Conservation (phyloP, 2,888 invertebrate species). For the Mythimna impura region DNA sequence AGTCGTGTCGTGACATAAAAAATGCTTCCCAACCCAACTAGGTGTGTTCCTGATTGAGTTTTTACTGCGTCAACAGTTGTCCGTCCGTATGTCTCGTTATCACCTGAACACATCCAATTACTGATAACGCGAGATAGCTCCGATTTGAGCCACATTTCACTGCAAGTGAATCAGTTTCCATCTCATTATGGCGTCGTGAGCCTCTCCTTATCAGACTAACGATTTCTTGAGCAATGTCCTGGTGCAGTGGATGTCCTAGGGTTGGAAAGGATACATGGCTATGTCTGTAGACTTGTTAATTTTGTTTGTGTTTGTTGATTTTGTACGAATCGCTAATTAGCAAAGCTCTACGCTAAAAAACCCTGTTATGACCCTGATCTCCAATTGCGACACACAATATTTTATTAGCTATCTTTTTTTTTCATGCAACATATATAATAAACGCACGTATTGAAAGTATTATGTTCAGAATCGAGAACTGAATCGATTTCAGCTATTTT, state of each 20-base stretch:
- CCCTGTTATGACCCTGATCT: too few relatives aligned
- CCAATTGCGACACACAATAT: background rate
- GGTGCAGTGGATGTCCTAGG: conserved; percentile 23
- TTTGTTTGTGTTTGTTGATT: too few relatives aligned
- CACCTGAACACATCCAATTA: conserved; percentile 64
- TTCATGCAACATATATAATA: too few relatives aligned
- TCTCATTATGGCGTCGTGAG: conserved; percentile 33
- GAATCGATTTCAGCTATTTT: too few relatives aligned
- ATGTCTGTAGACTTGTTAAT: background rate
- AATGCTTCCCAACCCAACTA: conserved; percentile 34
- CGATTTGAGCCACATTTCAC: conserved; percentile 44
- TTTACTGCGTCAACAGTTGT: conserved; percentile 63
- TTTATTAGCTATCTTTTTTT: too few relatives aligned
- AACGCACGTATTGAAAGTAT: too few relatives aligned
- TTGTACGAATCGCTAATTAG: background rate
- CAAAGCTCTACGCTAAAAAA: background rate
- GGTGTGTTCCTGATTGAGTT: conserved; percentile 65
- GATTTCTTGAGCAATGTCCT: conserved; percentile 24
- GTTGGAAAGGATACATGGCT: background rate
- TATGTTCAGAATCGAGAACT: too few relatives aligned
- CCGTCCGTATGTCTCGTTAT: conserved; percentile 52
- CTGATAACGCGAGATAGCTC: conserved; percentile 61
- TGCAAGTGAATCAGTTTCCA: conserved; percentile 44
- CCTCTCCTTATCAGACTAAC: conserved; percentile 33
- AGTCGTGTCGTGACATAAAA: conserved; percentile 55